Conservation (phyloP, 2,888 invertebrate species). For the Drosophila sordidula region DNA sequence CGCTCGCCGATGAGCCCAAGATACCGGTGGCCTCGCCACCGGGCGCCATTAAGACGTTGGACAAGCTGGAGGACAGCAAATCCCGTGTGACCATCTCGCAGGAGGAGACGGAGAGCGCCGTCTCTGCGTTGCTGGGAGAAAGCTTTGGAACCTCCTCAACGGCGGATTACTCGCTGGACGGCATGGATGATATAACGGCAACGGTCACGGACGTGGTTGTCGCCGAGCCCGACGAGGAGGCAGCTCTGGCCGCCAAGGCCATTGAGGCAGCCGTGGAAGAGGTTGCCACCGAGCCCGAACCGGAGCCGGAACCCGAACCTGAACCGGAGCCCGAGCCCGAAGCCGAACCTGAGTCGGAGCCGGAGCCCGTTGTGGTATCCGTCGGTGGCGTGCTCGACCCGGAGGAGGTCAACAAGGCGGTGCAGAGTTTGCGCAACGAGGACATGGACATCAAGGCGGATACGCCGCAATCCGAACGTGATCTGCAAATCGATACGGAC, state of each 20-base stretch:
- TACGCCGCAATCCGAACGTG: constrained; percentile 93
- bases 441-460: constrained; percentile 92
- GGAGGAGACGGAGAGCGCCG: constrained; percentile 96
- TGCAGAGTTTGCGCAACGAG: constrained; percentile 91
- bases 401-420: constrained; percentile 93
- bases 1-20: constrained; percentile 83
- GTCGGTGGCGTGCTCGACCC: constrained; percentile 86
- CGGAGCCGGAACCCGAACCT: constrained; percentile 83
- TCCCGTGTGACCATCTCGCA: constrained; percentile 93
- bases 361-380: constrained; percentile 86
- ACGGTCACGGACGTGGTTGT: constrained; percentile 83
- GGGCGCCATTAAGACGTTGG: constrained; percentile 84
- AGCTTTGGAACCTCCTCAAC: constrained; percentile 89
- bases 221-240: constrained; percentile 85
- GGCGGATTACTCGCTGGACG: constrained; percentile 86
- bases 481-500: constrained; percentile 93
- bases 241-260: constrained; percentile 77
- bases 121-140: constrained; percentile 94
- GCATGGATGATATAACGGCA: constrained; percentile 74
- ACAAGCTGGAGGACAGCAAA: constrained; percentile 89
- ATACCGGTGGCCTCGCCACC: constrained; percentile 84
- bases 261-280: constrained; percentile 83
- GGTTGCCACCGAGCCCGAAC: constrained; percentile 83
- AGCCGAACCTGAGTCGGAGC: constrained; percentile 85
- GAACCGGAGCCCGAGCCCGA: constrained; percentile 81